These are phyloP conservation scores for Brenthis daphne DNA, from an alignment of 2,888 invertebrate genomes.

Conservation along the genomic window DNA sequence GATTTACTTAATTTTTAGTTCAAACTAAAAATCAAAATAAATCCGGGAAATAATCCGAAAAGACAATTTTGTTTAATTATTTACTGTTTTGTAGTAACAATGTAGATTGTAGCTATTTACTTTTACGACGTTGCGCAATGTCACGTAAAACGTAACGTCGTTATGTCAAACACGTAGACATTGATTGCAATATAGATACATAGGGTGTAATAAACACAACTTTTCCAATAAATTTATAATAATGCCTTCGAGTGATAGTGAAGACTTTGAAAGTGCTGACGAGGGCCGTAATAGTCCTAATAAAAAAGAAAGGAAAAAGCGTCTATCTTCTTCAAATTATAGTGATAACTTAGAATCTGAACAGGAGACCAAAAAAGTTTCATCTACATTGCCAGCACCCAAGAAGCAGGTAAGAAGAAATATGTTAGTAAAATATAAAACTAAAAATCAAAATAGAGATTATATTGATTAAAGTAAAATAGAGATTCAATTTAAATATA, in stretches of 20 bases:
- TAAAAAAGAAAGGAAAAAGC: conserved; percentile 65
- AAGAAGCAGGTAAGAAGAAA: conserved; percentile 27
- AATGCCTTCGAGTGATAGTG: conserved; percentile 89
- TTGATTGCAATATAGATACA: not conserved
- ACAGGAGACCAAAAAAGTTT: conserved; percentile 45
- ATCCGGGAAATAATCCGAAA: too few relatives aligned
- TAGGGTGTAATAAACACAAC: not conserved
- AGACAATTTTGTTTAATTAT: too few relatives aligned
- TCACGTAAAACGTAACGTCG: conserved; percentile 16
- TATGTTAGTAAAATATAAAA: not conserved
- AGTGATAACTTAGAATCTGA: conserved; percentile 66
- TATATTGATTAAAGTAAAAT: not conserved
- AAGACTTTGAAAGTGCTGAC: conserved; percentile 90
- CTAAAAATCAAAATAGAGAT: not conserved
- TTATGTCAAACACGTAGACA: conserved; percentile 43
- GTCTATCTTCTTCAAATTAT: conserved; percentile 69
- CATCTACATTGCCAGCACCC: conserved; percentile 20
- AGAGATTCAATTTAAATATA: not conserved
- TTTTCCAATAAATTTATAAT: conserved; percentile 15
- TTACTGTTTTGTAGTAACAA: too few relatives aligned
- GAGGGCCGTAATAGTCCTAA: conserved; percentile 79
- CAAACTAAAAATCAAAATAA: too few relatives aligned
- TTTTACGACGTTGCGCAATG: not conserved
- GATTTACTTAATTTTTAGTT: too few relatives aligned
- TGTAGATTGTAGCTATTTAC: too few relatives aligned